These are phyloP conservation scores for Oryzaephilus surinamensis DNA, from an alignment of 1,140 invertebrate species.

Conservation along the genomic window DNA sequence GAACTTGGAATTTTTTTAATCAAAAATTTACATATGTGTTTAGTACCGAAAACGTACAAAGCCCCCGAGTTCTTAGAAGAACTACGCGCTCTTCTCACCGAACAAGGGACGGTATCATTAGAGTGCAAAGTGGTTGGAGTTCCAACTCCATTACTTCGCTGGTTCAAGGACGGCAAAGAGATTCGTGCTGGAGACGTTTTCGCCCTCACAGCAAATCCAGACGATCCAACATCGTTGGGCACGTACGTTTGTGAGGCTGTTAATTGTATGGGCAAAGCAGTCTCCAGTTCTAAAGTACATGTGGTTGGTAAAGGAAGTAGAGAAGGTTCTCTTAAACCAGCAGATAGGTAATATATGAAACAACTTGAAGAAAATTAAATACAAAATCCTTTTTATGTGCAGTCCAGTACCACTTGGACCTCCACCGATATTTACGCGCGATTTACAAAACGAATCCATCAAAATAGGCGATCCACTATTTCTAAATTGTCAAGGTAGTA, in stretches of 20 bases:
- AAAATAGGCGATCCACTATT: constrained; percentile 63
- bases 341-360: constrained; percentile 36
- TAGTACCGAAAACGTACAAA: constrained; percentile 80
- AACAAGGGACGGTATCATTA: constrained; percentile 76
- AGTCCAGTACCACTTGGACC: constrained; percentile 42
- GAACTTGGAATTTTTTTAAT: background rate
- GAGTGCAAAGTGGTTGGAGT: constrained; percentile 84
- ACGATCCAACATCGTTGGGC: constrained; percentile 71
- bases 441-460: constrained; percentile 58
- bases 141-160: constrained; percentile 65
- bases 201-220: constrained; percentile 66
- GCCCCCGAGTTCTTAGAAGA: constrained; percentile 75
- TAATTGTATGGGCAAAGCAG: constrained; percentile 76
- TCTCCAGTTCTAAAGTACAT: constrained; percentile 72
- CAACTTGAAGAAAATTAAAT: no score
- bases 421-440: constrained; percentile 62
- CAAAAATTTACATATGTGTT: constrained; percentile 13
- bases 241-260: constrained; percentile 75
- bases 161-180: constrained; percentile 78
- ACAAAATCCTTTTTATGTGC: background rate
- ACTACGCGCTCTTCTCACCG: constrained; percentile 66
- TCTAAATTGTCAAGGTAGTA: constrained; percentile 60
- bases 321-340: constrained; percentile 51
- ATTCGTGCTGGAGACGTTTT: constrained; percentile 83
- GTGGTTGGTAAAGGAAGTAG: constrained; percentile 56